Conservation (phyloP, 2,113 vertebrate genomes). For the Elaphurus davidianus region DNA sequence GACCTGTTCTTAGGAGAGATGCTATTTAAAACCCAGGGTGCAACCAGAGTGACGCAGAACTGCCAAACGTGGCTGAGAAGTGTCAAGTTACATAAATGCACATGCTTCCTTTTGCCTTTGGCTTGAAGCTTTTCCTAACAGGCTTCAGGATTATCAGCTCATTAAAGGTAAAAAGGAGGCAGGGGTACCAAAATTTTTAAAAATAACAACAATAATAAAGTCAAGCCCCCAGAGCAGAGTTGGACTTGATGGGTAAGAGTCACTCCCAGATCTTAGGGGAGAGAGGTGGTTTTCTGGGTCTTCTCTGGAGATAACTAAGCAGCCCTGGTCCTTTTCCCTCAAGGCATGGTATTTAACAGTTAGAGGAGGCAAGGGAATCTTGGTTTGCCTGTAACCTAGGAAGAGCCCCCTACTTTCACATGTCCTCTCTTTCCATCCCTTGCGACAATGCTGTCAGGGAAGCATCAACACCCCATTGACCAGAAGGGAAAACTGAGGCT, state of each 20-base stretch:
- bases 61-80: background rate
- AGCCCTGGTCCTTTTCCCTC: background rate
- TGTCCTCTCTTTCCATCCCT: background rate
- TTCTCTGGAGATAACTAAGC: background rate
- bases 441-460: background rate
- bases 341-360: background rate
- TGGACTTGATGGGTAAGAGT: background rate
- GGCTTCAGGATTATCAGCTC: conserved; percentile 7
- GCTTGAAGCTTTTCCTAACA: conserved; percentile 24
- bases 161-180: background rate
- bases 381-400: background rate
- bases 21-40: conserved; percentile 66
- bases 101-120: conserved; percentile 39
- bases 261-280: background rate
- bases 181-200: background rate
- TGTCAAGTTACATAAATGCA: conserved; percentile 1
- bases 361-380: background rate
- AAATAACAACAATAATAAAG: background rate
- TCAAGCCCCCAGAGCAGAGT: background rate
- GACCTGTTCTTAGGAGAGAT: conserved; percentile 40
- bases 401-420: background rate
- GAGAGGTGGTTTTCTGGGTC: background rate
- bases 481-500: background rate
- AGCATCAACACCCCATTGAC: background rate
- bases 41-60: background rate